Percentiles rank a stretch among this genome's conserved stretches.
Evolutionary conservation across 2,113 vertebrate genomes (phyloP).

Genomic region (Rhodinocichla rosea): DNA sequence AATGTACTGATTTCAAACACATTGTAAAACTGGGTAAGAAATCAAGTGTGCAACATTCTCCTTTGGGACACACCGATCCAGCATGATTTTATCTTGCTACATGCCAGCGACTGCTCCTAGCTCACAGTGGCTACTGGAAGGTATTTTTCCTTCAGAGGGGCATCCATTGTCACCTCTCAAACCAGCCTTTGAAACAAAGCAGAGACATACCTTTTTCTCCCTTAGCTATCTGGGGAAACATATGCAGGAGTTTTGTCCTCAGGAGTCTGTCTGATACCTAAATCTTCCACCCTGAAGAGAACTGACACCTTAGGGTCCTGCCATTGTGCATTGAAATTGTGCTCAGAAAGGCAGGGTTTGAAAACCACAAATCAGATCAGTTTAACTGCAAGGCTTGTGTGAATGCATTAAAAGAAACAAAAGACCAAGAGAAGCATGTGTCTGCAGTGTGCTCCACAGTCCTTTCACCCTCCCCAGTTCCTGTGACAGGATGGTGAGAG

Average conservation of each 20-base stretch:
- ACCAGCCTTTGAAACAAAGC: not conserved
- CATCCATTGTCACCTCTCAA: not conserved
- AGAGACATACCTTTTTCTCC: not conserved
- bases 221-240: not conserved
- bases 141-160: not conserved
- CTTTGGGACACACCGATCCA: not conserved
- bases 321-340: not conserved
- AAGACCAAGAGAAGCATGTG: not conserved
- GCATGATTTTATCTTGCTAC: not conserved
- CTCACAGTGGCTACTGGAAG: not conserved
- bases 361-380: not conserved
- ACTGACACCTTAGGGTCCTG: not conserved
- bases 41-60: not conserved
- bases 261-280: not conserved
- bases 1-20: not conserved
- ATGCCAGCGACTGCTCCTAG: not conserved
- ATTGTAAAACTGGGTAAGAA: not conserved
- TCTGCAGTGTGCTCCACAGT: not conserved
- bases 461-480: not conserved
- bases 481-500: not conserved
- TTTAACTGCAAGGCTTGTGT: not conserved
- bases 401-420: not conserved
- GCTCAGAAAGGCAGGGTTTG: not conserved
- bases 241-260: not conserved
- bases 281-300: not conserved